phyloP scores from a whole-genome alignment of 1,140 invertebrate genomes.

The Aricia agestis region DNA sequence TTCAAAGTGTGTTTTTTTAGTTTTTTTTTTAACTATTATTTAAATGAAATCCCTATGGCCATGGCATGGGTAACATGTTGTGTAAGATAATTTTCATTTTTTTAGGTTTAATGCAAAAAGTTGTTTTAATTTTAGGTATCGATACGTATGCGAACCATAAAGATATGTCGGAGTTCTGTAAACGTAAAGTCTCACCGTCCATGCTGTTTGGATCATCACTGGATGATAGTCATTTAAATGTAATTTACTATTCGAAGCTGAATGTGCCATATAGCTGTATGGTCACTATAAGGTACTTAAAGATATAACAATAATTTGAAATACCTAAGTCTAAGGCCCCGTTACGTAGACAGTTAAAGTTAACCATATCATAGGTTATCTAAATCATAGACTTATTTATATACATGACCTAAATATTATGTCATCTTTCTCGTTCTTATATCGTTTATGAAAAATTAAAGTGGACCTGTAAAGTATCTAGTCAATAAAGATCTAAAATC shows the following conservation, averaged over 20 bases:
- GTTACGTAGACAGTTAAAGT: not conserved
- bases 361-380: not conserved
- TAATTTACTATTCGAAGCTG: constrained; percentile 50
- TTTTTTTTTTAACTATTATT: not conserved
- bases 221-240: constrained; percentile 45
- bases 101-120: not conserved
- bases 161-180: constrained; percentile 60
- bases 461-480: too few species aligned
- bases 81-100: not conserved
- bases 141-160: constrained; percentile 37
- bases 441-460: too few species aligned
- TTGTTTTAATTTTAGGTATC: not conserved
- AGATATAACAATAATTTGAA: not conserved
- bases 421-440: too few species aligned
- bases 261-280: constrained; percentile 60
- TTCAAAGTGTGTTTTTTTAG: not conserved
- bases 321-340: too few species aligned
- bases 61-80: constrained; percentile 9
- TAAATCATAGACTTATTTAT: too few species aligned
- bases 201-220: constrained; percentile 54
- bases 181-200: constrained; percentile 48
- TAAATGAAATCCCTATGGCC: constrained; percentile 23
- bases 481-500: too few species aligned
- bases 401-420: too few species aligned
- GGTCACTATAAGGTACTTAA: constrained; percentile 46